A percentile compares a stretch with the other conserved stretches of the same genome.
These are phyloP conservation scores for Eupleurogrammus muticus DNA, from an alignment of 2,797 vertebrate species.

Conservation along the genomic window DNA sequence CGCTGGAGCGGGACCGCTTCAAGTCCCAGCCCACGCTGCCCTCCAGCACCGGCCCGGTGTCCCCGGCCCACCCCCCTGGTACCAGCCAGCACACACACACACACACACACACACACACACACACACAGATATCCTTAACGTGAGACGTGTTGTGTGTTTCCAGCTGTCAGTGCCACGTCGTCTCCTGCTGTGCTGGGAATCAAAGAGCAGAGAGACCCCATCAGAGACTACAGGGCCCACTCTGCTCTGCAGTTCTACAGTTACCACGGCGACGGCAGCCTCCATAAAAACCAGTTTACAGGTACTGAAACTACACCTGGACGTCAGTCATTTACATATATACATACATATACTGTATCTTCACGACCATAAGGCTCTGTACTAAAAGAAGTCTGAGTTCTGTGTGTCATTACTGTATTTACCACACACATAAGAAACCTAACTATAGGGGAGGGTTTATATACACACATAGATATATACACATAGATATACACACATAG, in stretches of 20 bases:
- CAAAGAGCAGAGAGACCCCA: constrained; percentile 87
- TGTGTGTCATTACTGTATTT: too few species aligned
- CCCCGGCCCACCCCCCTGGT: constrained; percentile 95
- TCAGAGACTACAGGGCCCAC: constrained; percentile 91
- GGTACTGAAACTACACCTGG: constrained; percentile 81
- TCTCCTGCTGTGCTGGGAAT: constrained; percentile 95
- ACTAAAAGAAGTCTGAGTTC: too few species aligned
- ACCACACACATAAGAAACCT: too few species aligned
- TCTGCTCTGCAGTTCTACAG: constrained; percentile 98
- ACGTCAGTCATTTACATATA: neutral
- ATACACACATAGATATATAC: too few species aligned
- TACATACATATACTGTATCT: too few species aligned
- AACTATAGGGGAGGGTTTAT: too few species aligned
- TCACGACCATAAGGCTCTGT: too few species aligned
- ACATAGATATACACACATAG: too few species aligned
- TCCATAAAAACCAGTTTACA: constrained; percentile 92
- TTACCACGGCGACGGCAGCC: constrained; percentile 91
- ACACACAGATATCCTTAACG: too few species aligned
- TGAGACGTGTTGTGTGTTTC: constrained; percentile 5
- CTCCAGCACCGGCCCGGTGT: constrained; percentile 93
- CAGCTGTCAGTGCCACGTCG: constrained; percentile 95
- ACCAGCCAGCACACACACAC: neutral
- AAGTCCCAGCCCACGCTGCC: constrained; percentile 95
- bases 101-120: too few species aligned
- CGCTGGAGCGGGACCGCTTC: constrained; percentile 94